These are phyloP conservation scores for Drepana arcuata DNA, from an alignment of 1,140 invertebrate genomes.

Conservation along the genomic window DNA sequence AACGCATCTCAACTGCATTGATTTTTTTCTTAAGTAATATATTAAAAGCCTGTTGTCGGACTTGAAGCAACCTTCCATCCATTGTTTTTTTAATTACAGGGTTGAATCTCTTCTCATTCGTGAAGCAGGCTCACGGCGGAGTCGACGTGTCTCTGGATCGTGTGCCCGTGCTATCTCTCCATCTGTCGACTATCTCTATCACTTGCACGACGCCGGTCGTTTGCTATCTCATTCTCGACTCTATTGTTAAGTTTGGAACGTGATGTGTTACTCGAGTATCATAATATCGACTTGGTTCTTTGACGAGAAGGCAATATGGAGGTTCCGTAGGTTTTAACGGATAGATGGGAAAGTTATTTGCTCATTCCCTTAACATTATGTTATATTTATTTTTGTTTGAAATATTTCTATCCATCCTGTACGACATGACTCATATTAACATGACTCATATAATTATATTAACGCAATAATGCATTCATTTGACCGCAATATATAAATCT, in stretches of 20 bases:
- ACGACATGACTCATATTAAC: constrained; percentile 46
- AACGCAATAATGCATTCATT: constrained; percentile 22
- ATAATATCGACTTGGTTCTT: too few species aligned
- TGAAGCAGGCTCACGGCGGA: constrained; percentile 22
- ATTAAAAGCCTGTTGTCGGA: not conserved
- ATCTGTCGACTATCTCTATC: constrained; percentile 55
- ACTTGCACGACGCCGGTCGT: constrained; percentile 37
- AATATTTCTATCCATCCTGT: constrained; percentile 42
- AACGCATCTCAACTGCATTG: too few species aligned
- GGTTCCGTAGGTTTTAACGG: constrained; percentile 10
- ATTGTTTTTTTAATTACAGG: constrained; percentile 23
- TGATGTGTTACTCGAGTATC: constrained; percentile 7
- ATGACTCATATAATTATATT: constrained; percentile 19
- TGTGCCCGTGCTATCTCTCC: constrained; percentile 18
- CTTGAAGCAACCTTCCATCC: not conserved
- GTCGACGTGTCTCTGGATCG: constrained; percentile 9
- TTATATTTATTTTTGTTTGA: constrained; percentile 15
- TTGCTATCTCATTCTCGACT: constrained; percentile 43
- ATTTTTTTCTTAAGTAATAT: too few species aligned
- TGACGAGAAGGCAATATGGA: not conserved
- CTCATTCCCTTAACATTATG: constrained; percentile 46
- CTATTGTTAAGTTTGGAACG: constrained; percentile 13
- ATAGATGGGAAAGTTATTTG: constrained; percentile 24
- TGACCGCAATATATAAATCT: constrained; percentile 29
- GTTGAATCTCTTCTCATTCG: constrained; percentile 21